Evolutionary conservation across 2,888 invertebrate genomes (phyloP).

Genomic region (Nebria brevicollis): DNA sequence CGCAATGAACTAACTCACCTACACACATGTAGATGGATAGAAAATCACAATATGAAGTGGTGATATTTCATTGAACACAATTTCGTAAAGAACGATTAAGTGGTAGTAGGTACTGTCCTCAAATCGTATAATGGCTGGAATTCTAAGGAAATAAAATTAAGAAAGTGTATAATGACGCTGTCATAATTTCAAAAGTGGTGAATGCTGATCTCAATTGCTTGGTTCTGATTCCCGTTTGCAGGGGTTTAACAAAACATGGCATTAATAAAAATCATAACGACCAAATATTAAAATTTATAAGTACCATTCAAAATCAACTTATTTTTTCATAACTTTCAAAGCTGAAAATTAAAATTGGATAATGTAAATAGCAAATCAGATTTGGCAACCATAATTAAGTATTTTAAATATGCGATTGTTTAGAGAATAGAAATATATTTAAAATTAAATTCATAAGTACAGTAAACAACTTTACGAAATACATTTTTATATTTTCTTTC

Average conservation of each 20-base stretch:
- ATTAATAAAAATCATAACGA: neutral
- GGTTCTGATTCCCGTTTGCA: neutral
- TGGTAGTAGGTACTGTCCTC: neutral
- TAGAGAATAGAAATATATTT: too few relatives aligned
- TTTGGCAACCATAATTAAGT: too few relatives aligned
- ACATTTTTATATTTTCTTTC: too few relatives aligned
- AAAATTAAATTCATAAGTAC: too few relatives aligned
- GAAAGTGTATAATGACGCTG: constrained; percentile 21
- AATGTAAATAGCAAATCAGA: too few relatives aligned
- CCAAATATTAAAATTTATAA: neutral
- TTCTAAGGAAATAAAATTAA: constrained; percentile 18
- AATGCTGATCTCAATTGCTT: constrained; percentile 7
- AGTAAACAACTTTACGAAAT: too few relatives aligned
- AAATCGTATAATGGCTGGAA: neutral
- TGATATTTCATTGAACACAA: constrained; percentile 35
- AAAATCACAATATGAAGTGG: constrained; percentile 30
- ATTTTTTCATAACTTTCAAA: too few relatives aligned
- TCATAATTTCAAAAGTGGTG: neutral
- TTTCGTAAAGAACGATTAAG: constrained; percentile 2
- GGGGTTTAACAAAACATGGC: constrained; percentile 5
- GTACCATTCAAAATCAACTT: neutral
- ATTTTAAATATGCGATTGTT: too few relatives aligned
- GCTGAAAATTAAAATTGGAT: too few relatives aligned
- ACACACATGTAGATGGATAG: neutral
- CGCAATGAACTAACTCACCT: constrained; percentile 26